Evolutionary conservation across 2,797 vertebrate genomes (phyloP).

Genomic region (Halcyon badia): DNA sequence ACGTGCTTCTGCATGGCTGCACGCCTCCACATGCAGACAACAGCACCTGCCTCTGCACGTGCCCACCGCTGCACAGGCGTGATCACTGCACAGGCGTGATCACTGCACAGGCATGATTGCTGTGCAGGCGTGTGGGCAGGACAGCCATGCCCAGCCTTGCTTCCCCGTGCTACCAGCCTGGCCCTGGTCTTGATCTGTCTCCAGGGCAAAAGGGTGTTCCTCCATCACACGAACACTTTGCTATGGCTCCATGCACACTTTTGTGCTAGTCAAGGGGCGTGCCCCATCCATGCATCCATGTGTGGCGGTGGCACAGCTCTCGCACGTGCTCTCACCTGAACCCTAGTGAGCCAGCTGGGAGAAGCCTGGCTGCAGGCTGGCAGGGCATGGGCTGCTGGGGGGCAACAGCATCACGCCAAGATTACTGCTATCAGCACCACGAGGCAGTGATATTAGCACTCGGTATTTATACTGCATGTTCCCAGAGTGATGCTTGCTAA

Average conservation of each 20-base stretch:
- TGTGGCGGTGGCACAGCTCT: background rate
- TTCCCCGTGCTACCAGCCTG: background rate
- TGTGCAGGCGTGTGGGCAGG: background rate
- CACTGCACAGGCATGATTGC: fast-evolving
- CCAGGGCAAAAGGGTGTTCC: background rate
- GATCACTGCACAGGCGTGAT: fast-evolving
- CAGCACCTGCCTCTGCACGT: background rate
- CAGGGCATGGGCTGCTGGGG: background rate
- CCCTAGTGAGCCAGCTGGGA: background rate
- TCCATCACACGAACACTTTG: background rate
- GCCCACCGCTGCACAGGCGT: background rate
- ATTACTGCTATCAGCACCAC: fast-evolving
- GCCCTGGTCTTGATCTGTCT: background rate
- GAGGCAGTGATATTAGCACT: background rate
- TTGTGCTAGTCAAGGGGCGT: background rate
- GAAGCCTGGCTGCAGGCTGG: background rate
- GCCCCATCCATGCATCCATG: fast-evolving
- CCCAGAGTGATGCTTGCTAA: background rate
- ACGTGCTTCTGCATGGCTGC: background rate
- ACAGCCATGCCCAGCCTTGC: background rate
- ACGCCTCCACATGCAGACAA: background rate
- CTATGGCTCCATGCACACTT: fast-evolving
- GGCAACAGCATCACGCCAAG: fast-evolving
- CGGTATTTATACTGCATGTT: background rate
- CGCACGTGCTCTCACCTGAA: fast-evolving